Base-by-base conservation (phyloP, 2,113 vertebrate species). In the Pollachius pollachius region DNA sequence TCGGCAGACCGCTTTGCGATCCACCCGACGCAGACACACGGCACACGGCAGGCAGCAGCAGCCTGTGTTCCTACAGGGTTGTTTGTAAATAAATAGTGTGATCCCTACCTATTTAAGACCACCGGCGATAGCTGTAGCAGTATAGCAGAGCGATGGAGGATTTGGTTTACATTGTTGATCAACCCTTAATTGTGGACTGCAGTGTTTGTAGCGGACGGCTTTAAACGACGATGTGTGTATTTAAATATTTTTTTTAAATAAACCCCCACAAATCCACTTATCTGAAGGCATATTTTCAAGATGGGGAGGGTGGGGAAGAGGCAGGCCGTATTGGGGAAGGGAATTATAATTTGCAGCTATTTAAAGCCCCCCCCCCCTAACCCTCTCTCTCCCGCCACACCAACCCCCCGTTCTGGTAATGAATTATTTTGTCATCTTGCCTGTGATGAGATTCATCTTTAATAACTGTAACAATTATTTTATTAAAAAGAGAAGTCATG, bases 391-490 rank as follows among this genome's bases (percentile, higher is more conserved):
- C 37, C 37, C 37, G 6, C 37, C 37, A 41, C 37, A 1, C 23
- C 23, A 23, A 56, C 54, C 54, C 54, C 17, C 54, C 54, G 69
- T 88, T 91, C 91, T 90, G 79, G 90, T 91, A 92, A 91, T 92
- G 81, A 92, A 90, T 92, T 92, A 92, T 93, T 91, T 93, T 92
- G 90, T 93, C 90, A 92, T 85, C 85, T 88, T 73, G 83, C 80
- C 87, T 87, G 86, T 90, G 90, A 92, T 91, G 90, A 92, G 90
- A 91, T 92, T 93, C 85, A 90, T 92, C 91, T 92, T 93, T 92
- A 92, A 92, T 92, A 93, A 93, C 90, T 85, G 89, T 88, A 90
- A 92, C 89, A 92, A 90, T 92, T 92, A 92, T 92, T 92, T 92
- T 91, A 92, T 92, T 90, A 89, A 91, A 91, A 56, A 84, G 84